Base-by-base conservation (phyloP, 2,888 invertebrate genomes). In the Cynaeus angustus region DNA sequence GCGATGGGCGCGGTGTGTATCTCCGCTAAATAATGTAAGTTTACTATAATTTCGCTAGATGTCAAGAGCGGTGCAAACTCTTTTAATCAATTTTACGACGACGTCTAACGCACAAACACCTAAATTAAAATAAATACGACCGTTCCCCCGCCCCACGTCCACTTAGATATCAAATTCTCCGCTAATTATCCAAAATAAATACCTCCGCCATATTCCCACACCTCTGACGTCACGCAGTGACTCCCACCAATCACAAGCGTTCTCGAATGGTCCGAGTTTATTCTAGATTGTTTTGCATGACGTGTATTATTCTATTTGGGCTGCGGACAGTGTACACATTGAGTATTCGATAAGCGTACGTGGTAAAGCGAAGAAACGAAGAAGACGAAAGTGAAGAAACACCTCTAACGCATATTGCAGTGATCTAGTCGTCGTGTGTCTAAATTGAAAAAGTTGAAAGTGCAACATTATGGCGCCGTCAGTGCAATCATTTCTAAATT, bases 401-500 rank as follows among this genome's bases (percentile, higher is more conserved):
- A 21, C 2, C 4, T 1, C 21, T 3, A 21, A 3, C 21, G 21
- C 21, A 21, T 21, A 21, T 21, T 21, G 30, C 10, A 41, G 12
- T 41, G 10, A 9, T 45, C 48, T 28, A 14, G 9, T 53, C 8
- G 48, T 50, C 26, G 43, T 45, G 12, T 53, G 52, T 50, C 45
- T 8, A 52, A 67, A 58, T 58, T 72, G 30, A 67, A 69, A 66
- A 68, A 70, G 45, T 71, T 65, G 71, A 72, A 61, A 53, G 53
- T 68, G 56, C 12, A 61, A 56, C 69, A 74, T 70, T 59, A 76
- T 74, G 77, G 83, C 81, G 78, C 91, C 91, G 91, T 88, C 88
- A 78, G 84, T 91, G 73, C 86, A 88, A 80, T 87, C 88, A 70
- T 92, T 92, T 84, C 83, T 91, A 79, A 90, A 91, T 85, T 89